These are phyloP conservation scores for Bradysia coprophila DNA, from an alignment of 1,140 invertebrate species.

Conservation along the genomic window DNA sequence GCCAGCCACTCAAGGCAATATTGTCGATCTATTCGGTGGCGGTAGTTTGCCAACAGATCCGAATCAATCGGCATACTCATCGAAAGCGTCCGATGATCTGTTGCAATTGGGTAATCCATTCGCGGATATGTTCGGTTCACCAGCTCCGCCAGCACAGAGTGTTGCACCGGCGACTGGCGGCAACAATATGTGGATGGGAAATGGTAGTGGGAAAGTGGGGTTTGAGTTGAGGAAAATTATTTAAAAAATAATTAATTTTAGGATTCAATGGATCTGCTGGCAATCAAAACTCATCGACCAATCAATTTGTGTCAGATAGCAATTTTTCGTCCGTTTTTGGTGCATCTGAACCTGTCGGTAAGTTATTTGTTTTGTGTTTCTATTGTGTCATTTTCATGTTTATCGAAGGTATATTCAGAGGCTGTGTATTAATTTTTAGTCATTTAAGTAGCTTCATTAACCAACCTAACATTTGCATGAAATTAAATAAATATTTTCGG, in stretches of 20 bases:
- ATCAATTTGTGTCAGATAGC: conserved; percentile 68
- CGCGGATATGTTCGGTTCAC: conserved; percentile 59
- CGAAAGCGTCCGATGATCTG: conserved; percentile 74
- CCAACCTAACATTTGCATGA: background rate
- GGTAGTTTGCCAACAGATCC: conserved; percentile 22
- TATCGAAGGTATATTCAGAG: background rate
- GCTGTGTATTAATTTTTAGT: background rate
- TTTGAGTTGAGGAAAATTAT: conserved; percentile 18
- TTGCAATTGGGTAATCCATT: conserved; percentile 82
- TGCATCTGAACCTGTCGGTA: conserved; percentile 50
- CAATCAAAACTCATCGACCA: conserved; percentile 34
- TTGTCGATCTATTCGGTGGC: conserved; percentile 60
- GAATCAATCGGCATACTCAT: conserved; percentile 15
- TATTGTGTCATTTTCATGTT: conserved; percentile 5
- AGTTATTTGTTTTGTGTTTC: conserved; percentile 21
- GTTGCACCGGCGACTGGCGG: conserved; percentile 26
- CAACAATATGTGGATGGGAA: conserved; percentile 42
- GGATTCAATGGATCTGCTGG: conserved; percentile 10
- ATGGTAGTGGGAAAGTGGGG: conserved; percentile 51
- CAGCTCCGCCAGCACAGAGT: conserved; percentile 20
- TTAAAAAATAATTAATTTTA: conserved; percentile 9
- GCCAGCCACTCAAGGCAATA: conserved; percentile 39
- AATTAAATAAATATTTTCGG: too few species aligned
- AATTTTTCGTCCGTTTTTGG: conserved; percentile 73
- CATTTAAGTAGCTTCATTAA: background rate